Base-by-base conservation (phyloP, 2,113 vertebrate genomes). In the Grantiella picta region DNA sequence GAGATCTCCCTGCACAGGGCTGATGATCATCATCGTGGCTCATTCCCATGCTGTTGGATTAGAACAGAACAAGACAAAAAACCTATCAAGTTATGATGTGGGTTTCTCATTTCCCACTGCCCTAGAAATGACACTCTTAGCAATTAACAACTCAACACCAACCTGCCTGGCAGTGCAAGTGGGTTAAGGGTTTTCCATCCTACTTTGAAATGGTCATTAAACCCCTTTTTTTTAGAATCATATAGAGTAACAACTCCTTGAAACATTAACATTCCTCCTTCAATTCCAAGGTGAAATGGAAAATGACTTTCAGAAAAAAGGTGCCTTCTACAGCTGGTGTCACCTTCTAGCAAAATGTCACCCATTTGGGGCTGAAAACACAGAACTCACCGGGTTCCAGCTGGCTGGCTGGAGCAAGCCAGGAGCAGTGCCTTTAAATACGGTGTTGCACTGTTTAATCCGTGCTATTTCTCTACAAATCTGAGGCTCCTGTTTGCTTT, bases 21-120 rank as follows among this genome's bases (percentile, higher is more conserved):
- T 98, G 92, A 45, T 99, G 99, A 78, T 99, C 99, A 2, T 99
- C 99, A 5, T 99, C 99, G 4, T 99, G 99, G 95, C 98, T 99
- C 98, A 99, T 99, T 22, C 99, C 99, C 98, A 99, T 98, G 96
- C 99, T 99, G 96, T 94, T 53, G 25, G 29, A 75, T 84, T 42
- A 57, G 86, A 94, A 86, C 59, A 85, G 61, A 38, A 82, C 33
- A 95, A 87, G 57, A 95, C 38, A 95, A 60, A 95, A 50, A 45
- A 16, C 38, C n/a, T 15, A 25, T 88, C 53, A 78, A 16, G 17
- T 53, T 66, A 59, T 25, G 18, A 29, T 72, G 50, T 35, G 29
- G n/a, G n/a, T 49, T 85, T 91, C 57, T 92, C 52, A 35, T 56
- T 71, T 66, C 63, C 40, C 12, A 27, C 5, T 16, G 49, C 36